These are phyloP conservation scores for Notarius quadriscutis DNA, from an alignment of 2,113 vertebrate genomes.

Conservation along the genomic window DNA sequence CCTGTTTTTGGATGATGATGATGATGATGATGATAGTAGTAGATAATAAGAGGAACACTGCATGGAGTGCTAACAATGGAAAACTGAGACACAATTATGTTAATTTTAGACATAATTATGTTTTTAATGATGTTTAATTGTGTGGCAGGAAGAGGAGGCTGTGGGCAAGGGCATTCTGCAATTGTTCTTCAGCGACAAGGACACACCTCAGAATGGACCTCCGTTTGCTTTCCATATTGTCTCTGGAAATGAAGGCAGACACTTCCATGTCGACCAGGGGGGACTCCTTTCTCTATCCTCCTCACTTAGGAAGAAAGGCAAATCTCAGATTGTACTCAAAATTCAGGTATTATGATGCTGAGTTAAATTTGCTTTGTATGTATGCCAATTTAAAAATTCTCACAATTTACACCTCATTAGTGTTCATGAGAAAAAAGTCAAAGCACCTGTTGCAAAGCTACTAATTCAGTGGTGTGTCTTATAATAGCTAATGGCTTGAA, in stretches of 20 bases:
- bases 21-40: background rate
- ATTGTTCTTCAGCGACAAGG: slow-evolving; percentile 86
- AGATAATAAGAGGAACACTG: background rate
- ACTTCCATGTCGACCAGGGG: slow-evolving; percentile 85
- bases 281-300: slow-evolving; percentile 83
- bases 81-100: background rate
- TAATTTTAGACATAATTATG: background rate
- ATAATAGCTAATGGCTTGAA: background rate
- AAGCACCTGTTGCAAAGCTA: background rate
- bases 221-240: slow-evolving; percentile 88
- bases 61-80: background rate
- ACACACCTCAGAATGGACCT: slow-evolving; percentile 86
- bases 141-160: slow-evolving; percentile 82
- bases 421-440: background rate
- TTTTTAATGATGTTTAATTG: slow-evolving; percentile 26
- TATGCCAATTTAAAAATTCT: background rate
- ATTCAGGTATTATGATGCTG: slow-evolving; percentile 75
- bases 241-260: slow-evolving; percentile 82
- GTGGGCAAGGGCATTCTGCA: slow-evolving; percentile 84
- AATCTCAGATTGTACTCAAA: slow-evolving; percentile 83
- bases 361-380: background rate
- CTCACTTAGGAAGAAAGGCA: slow-evolving; percentile 74
- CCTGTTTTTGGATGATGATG: background rate
- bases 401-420: background rate
- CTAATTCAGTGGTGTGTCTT: background rate